Conservation (phyloP, 2,888 invertebrate genomes). For the Bursaphelenchus okinawaensis region DNA sequence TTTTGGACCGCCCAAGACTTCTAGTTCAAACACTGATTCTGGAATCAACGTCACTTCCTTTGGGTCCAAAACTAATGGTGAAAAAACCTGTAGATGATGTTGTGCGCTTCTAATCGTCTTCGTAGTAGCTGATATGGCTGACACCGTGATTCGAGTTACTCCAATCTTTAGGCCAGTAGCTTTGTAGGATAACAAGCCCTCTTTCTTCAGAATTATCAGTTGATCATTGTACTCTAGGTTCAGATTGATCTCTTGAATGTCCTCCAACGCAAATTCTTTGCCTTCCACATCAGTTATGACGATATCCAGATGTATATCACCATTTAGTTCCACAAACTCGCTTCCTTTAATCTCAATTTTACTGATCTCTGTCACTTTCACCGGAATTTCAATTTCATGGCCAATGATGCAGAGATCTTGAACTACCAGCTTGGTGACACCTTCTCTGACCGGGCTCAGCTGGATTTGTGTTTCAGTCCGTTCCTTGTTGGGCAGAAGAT, state of each 20-base stretch:
- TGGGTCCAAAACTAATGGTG: conserved; percentile 41
- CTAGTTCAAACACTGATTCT: conserved; percentile 40
- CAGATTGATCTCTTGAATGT: conserved; percentile 27
- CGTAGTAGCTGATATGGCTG: conserved; percentile 10
- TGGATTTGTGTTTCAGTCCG: background rate
- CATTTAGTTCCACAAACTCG: conserved; percentile 29
- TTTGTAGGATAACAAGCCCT: conserved; percentile 4
- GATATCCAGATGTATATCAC: conserved; percentile 30
- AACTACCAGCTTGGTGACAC: conserved; percentile 26
- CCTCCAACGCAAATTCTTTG: conserved; percentile 28
- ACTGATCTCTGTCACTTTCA: conserved; percentile 41
- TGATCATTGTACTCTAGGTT: conserved; percentile 1
- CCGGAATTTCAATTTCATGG: conserved; percentile 27
- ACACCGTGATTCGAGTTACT: background rate
- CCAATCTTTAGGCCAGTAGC: conserved; percentile 12
- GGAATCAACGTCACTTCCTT: conserved; percentile 41
- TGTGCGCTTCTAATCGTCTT: conserved; percentile 8
- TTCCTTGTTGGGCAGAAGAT: background rate
- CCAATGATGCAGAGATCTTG: conserved; percentile 39
- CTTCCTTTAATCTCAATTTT: conserved; percentile 37
- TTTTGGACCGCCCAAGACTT: conserved; percentile 45
- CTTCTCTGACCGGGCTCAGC: background rate
- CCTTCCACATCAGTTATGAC: conserved; percentile 40
- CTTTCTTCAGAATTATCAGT: background rate
- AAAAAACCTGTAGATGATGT: conserved; percentile 34